Percentiles rank a stretch among this genome's conserved stretches.
These are phyloP conservation scores for Graptemys geographica DNA, from an alignment of 2,797 vertebrate species.

Conservation along the genomic window DNA sequence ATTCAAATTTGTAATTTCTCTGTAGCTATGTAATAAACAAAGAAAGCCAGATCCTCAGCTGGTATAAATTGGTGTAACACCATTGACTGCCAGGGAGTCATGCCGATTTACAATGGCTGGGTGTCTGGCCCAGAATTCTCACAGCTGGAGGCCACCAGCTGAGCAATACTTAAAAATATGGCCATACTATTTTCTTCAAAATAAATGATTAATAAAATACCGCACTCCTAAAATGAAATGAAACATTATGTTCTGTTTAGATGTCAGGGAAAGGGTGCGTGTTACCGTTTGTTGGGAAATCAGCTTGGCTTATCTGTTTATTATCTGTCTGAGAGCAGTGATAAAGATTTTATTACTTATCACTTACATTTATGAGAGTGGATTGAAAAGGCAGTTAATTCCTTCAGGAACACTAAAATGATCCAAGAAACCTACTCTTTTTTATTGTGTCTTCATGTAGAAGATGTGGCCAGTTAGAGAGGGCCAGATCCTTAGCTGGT, in stretches of 20 bases:
- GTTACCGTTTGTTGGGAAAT: neutral
- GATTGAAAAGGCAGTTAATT: slow-evolving; percentile 25
- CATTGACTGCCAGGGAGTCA: neutral
- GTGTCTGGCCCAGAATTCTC: slow-evolving; percentile 25
- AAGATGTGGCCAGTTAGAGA: neutral
- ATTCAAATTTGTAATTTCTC: slow-evolving; percentile 57
- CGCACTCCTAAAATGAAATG: neutral
- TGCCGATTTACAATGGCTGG: neutral
- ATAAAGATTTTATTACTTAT: slow-evolving; percentile 54
- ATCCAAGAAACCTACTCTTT: neutral
- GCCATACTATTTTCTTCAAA: neutral
- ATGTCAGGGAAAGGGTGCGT: neutral
- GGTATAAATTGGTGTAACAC: neutral
- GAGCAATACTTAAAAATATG: neutral
- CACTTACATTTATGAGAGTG: slow-evolving; percentile 26
- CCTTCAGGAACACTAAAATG: neutral
- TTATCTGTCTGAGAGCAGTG: slow-evolving; percentile 45
- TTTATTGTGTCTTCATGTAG: neutral
- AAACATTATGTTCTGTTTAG: slow-evolving; percentile 33
- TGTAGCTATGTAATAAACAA: slow-evolving; percentile 40
- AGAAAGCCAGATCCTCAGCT: slow-evolving; percentile 20
- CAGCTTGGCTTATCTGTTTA: neutral
- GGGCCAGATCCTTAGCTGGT: neutral
- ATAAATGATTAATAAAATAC: neutral
- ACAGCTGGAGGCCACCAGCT: neutral